Percentiles rank a stretch among this genome's conserved stretches.
Conservation (phyloP, 2,888 invertebrate species). For the Calameuta idolon region DNA sequence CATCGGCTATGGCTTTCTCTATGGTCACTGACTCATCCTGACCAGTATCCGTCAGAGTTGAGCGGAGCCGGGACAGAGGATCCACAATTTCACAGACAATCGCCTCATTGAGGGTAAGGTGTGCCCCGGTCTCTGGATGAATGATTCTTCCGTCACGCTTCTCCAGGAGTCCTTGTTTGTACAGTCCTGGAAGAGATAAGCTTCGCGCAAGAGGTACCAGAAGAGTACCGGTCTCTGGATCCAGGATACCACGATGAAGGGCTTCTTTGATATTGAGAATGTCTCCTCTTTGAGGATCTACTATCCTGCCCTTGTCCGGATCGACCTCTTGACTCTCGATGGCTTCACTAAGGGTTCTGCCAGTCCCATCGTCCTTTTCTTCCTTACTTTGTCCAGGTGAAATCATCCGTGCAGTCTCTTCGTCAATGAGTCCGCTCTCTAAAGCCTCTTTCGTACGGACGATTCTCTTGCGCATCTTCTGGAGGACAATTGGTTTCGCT, state of each 20-base stretch:
- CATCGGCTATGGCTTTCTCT: slow-evolving; percentile 79
- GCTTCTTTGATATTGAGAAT: slow-evolving; percentile 86
- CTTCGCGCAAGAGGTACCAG: slow-evolving; percentile 84
- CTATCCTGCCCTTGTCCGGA: slow-evolving; percentile 80
- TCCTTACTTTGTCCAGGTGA: slow-evolving; percentile 72
- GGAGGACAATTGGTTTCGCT: slow-evolving; percentile 77
- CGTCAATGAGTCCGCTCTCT: slow-evolving; percentile 83
- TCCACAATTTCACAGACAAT: slow-evolving; percentile 91
- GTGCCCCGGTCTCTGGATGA: slow-evolving; percentile 88
- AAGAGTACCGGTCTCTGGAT: slow-evolving; percentile 80
- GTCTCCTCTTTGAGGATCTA: slow-evolving; percentile 87
- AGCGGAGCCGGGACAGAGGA: slow-evolving; percentile 72
- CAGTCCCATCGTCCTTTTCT: slow-evolving; percentile 72
- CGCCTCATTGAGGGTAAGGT: slow-evolving; percentile 84
- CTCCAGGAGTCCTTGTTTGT: slow-evolving; percentile 88
- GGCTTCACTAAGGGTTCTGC: slow-evolving; percentile 81
- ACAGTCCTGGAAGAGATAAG: slow-evolving; percentile 84
- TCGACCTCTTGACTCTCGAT: slow-evolving; percentile 78
- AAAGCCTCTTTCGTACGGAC: slow-evolving; percentile 82
- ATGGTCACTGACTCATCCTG: slow-evolving; percentile 78
- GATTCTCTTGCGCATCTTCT: slow-evolving; percentile 83
- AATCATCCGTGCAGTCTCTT: slow-evolving; percentile 78
- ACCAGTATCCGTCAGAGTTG: slow-evolving; percentile 72
- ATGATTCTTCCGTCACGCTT: slow-evolving; percentile 79
- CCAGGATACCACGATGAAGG: slow-evolving; percentile 83